Base-by-base conservation (phyloP, 2,888 invertebrate genomes). In the Ophion slaviceki region DNA sequence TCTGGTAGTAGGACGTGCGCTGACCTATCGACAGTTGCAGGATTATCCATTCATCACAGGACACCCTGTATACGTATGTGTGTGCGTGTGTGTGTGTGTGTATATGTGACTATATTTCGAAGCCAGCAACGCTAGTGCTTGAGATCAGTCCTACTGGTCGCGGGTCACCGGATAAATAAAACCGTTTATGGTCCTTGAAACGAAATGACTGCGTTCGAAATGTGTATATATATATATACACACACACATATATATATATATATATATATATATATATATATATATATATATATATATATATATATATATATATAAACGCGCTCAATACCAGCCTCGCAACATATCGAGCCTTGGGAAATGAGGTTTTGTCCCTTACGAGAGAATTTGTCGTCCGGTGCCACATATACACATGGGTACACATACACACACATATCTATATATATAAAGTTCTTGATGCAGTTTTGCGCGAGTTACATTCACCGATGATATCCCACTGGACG, bases 341-440 rank as follows among this genome's bases (percentile, higher is more conserved):
- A 89, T 36, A 75, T 90, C 88, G 88, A 89, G 89, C 90, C 88
- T 87, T 82, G 89, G 86, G 86, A 91, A 91, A 91, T 91, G 88
- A 88, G 88, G 90, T 91, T 90, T 89, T 88, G 89, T 88, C 87
- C 87, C 88, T 87, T 83, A 77, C 83, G 88, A 87, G 67, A 75
- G 72, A 53, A 64, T 82, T 32, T 71, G 57, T 28, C 71, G 32
- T 47, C 20, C 71, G 36, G 62, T 32, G 32, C 57, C 57, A 68
- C 68, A 45, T 74, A 4, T 45, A 28, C 28, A 3, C n/a, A 47
- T 71, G 64, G 11, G 57, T 32, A 45, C 67, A 4, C 32, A 28
- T 45, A 6, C 20, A 47, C 64, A 71, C 3, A 17, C 53, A 28
- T 64, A 57, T 47, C 53, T 64, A 64, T 57, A 64, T 32, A 45